A percentile compares a stretch with the other conserved stretches of the same genome.
Evolutionary conservation across 1,140 invertebrate species (phyloP).

Genomic region (Phymorhynchus buccinoides): DNA sequence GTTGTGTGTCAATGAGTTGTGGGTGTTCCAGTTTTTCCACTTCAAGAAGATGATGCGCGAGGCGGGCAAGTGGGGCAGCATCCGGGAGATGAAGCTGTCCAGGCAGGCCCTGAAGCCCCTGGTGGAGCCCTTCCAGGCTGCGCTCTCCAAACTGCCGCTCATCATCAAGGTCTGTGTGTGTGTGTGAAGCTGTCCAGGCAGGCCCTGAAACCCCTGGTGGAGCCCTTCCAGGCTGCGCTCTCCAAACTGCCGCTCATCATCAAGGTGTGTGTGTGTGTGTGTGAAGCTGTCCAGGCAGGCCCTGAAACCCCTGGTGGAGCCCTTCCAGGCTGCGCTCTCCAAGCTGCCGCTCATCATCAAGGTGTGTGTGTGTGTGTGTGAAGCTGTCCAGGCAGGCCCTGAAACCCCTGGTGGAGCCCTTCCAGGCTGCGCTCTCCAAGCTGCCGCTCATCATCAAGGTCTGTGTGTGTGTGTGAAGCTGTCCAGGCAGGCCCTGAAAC

Average conservation of each 20-base stretch:
- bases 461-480: too few species aligned
- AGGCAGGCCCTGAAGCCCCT: slow-evolving; percentile 55
- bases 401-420: slow-evolving; percentile 56
- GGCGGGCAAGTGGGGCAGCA: slow-evolving; percentile 57
- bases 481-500: slow-evolving; percentile 51
- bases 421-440: slow-evolving; percentile 57
- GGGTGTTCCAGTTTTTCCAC: slow-evolving; percentile 48
- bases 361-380: too few species aligned
- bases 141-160: slow-evolving; percentile 61
- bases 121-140: slow-evolving; percentile 53
- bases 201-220: slow-evolving; percentile 56
- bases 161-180: slow-evolving; percentile 63
- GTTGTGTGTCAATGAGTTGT: slow-evolving; percentile 53
- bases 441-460: slow-evolving; percentile 61
- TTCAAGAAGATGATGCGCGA: slow-evolving; percentile 70
- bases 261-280: slow-evolving; percentile 45
- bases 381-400: slow-evolving; percentile 56
- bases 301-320: slow-evolving; percentile 56
- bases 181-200: slow-evolving; percentile 53
- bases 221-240: slow-evolving; percentile 58
- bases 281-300: slow-evolving; percentile 56
- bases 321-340: slow-evolving; percentile 59
- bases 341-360: slow-evolving; percentile 58
- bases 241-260: slow-evolving; percentile 59
- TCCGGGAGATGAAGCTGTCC: slow-evolving; percentile 61